A percentile compares a stretch with the other conserved stretches of the same genome.
Evolutionary conservation across 2,888 invertebrate species (phyloP).

Genomic region (Abrostola tripartita): DNA sequence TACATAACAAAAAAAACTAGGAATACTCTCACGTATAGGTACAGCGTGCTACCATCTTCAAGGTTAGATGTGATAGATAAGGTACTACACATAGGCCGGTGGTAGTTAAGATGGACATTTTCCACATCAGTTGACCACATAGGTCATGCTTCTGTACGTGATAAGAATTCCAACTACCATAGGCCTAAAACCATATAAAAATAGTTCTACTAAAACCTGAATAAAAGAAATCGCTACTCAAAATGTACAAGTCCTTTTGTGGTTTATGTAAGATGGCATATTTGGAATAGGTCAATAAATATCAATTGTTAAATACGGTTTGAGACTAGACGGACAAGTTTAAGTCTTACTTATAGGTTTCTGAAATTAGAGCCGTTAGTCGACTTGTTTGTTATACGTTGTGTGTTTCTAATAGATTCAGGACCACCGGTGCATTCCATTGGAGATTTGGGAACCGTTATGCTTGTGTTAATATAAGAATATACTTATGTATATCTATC

Average conservation of each 20-base stretch:
- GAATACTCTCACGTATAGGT: constrained; percentile 80
- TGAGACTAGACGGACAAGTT: not conserved
- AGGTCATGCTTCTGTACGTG: constrained; percentile 71
- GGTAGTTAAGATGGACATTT: constrained; percentile 68
- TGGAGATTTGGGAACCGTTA: too few species aligned
- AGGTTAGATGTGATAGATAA: constrained; percentile 78
- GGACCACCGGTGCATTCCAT: too few species aligned
- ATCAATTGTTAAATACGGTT: not conserved
- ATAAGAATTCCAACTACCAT: constrained; percentile 54
- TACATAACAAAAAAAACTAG: constrained; percentile 46
- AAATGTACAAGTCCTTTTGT: too few species aligned
- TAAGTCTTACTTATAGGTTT: not conserved
- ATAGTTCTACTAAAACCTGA: not conserved
- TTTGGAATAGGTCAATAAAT: not conserved
- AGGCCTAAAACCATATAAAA: constrained; percentile 15
- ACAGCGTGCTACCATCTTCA: constrained; percentile 67
- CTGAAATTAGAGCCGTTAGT: not conserved
- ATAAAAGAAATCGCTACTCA: not conserved
- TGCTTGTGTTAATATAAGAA: too few species aligned
- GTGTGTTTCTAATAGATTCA: too few species aligned
- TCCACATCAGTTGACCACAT: constrained; percentile 73
- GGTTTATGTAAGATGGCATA: not conserved
- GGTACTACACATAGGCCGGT: constrained; percentile 62
- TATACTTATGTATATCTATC: too few species aligned
- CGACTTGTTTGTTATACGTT: not conserved